A percentile compares a stretch with the other conserved stretches of the same genome.
phyloP scores from a whole-genome alignment of 2,797 vertebrate species.

The Sebastes flavidus region DNA sequence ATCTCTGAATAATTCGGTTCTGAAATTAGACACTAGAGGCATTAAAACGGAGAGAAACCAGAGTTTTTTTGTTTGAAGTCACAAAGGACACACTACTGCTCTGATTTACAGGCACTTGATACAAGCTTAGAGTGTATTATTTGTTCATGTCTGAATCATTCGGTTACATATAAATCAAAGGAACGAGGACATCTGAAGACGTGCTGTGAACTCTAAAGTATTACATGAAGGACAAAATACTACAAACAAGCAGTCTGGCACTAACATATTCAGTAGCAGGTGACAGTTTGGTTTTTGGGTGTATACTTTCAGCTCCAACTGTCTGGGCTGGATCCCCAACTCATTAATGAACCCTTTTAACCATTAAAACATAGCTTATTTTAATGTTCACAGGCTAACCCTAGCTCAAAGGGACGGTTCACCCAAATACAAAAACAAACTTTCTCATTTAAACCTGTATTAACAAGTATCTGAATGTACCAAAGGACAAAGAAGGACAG shows the following conservation, averaged over 20 bases:
- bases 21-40: background rate
- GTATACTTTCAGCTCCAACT: background rate
- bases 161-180: background rate
- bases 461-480: background rate
- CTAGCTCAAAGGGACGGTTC: background rate
- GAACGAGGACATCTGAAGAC: background rate
- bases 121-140: background rate
- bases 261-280: background rate
- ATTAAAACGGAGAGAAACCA: background rate
- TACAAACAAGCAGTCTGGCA: background rate
- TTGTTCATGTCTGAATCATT: background rate
- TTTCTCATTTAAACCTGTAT: background rate
- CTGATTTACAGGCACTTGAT: background rate
- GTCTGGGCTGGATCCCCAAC: background rate
- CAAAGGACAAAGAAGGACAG: too few relatives aligned
- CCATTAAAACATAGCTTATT: background rate
- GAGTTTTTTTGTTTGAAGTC: background rate
- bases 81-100: background rate
- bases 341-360: background rate
- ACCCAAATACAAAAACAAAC: fast-evolving
- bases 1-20: background rate
- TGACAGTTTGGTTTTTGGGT: background rate
- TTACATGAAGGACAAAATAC: background rate
- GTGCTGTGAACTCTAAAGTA: background rate
- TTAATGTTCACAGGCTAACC: background rate